Evolutionary conservation across 2,113 vertebrate genomes (phyloP).

Genomic region (Pardalotus punctatus): DNA sequence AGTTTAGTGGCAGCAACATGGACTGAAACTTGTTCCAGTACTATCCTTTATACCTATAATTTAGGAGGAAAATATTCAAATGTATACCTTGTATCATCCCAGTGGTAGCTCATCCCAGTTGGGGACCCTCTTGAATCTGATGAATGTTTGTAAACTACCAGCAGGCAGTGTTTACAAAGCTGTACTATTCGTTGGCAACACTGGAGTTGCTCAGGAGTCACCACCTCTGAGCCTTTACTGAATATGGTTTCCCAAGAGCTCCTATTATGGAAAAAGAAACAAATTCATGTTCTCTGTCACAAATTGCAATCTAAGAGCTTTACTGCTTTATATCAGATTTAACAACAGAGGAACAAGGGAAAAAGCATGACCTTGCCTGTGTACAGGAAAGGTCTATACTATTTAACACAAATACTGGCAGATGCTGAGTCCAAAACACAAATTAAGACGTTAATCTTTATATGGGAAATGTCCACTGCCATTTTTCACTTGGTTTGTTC

Average conservation of each 20-base stretch:
- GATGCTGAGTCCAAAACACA: slow-evolving; percentile 13
- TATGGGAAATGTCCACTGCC: neutral
- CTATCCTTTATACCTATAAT: neutral
- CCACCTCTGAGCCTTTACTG: slow-evolving; percentile 86
- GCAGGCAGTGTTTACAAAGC: slow-evolving; percentile 93
- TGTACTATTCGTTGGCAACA: slow-evolving; percentile 94
- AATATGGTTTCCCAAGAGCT: slow-evolving; percentile 93
- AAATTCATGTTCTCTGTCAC: slow-evolving; percentile 18
- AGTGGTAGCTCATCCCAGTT: slow-evolving; percentile 82
- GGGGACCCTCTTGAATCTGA: slow-evolving; percentile 85
- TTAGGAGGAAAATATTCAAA: neutral
- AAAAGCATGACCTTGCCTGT: neutral
- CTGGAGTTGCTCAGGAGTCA: slow-evolving; percentile 86
- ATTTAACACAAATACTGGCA: slow-evolving; percentile 1
- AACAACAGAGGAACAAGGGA: slow-evolving; percentile 18
- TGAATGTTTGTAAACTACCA: slow-evolving; percentile 95
- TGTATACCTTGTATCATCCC: slow-evolving; percentile 91
- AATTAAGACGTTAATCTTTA: slow-evolving; percentile 37
- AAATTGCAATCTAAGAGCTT: slow-evolving; percentile 36
- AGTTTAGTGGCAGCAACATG: neutral
- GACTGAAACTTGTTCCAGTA: neutral
- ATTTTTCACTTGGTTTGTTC: slow-evolving; percentile 9
- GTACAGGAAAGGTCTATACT: neutral
- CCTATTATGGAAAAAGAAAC: slow-evolving; percentile 73
- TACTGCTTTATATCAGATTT: slow-evolving; percentile 27